Percentiles rank a stretch among this genome's conserved stretches.
Evolutionary conservation across 2,113 vertebrate species (phyloP).

Genomic region (Neoarius graeffei): DNA sequence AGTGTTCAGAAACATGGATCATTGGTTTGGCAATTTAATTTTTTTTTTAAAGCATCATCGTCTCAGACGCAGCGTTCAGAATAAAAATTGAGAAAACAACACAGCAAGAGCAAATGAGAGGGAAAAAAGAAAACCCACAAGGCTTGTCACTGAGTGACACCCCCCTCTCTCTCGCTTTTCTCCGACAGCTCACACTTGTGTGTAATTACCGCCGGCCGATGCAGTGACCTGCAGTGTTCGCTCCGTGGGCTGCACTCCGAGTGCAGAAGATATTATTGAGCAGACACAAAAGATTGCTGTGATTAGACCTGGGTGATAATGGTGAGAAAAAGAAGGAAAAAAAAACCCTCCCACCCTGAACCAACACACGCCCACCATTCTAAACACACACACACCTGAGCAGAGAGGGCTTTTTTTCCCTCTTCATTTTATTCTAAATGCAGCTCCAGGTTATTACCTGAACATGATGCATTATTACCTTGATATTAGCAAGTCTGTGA

Average conservation of each 20-base stretch:
- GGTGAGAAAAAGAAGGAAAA: constrained; percentile 8
- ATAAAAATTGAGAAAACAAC: neutral
- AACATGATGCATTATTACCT: neutral
- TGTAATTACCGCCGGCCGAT: constrained; percentile 38
- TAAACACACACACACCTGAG: neutral
- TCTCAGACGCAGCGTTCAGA: neutral
- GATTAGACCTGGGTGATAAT: constrained; percentile 44
- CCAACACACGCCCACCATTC: constrained; percentile 34
- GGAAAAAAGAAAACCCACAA: neutral
- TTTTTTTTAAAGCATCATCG: neutral
- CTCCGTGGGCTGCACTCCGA: constrained; percentile 5
- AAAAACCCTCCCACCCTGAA: constrained; percentile 27
- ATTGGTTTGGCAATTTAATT: neutral
- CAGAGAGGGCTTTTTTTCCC: neutral
- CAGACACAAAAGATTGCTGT: constrained; percentile 36
- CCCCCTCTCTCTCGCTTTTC: neutral
- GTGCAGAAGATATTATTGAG: constrained; percentile 27
- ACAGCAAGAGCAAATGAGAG: neutral
- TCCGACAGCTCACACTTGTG: neutral
- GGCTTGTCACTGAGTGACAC: neutral
- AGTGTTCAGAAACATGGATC: neutral
- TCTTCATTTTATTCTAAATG: neutral
- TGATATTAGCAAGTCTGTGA: neutral
- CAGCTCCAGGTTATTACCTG: neutral
- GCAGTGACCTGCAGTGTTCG: constrained; percentile 20